A percentile compares a stretch with the other conserved stretches of the same genome.
phyloP scores from a whole-genome alignment of 2,797 vertebrate genomes.

The Rallus crepitans region DNA sequence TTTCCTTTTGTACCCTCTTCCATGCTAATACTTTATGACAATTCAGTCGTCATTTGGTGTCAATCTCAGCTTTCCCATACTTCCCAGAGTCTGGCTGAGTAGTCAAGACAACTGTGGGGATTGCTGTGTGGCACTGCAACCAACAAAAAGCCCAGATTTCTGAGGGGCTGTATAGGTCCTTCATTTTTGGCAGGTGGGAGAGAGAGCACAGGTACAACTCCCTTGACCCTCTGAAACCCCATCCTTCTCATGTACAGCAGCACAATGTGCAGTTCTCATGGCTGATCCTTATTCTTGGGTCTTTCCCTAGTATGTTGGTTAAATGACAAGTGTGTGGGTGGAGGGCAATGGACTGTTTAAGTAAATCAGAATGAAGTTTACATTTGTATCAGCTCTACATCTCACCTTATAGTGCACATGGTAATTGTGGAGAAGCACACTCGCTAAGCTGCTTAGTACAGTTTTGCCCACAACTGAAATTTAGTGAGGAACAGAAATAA shows the following conservation, averaged over 20 bases:
- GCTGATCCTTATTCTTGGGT: neutral
- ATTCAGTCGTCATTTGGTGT: neutral
- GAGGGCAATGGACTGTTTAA: neutral
- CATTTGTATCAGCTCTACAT: neutral
- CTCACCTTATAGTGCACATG: neutral
- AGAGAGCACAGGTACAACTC: neutral
- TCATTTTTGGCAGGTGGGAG: neutral
- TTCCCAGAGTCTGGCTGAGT: neutral
- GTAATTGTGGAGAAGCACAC: neutral
- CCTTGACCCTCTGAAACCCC: neutral
- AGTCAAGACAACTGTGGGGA: neutral
- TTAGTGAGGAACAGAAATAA: neutral
- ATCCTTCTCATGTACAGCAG: neutral
- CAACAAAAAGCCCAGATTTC: neutral
- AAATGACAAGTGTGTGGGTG: accelerated
- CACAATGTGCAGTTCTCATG: neutral
- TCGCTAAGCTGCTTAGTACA: neutral
- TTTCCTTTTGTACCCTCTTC: neutral
- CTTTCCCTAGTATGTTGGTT: neutral
- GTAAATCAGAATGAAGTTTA: neutral
- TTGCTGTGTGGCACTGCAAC: neutral
- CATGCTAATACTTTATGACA: neutral
- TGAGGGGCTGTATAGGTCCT: neutral
- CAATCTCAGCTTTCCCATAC: neutral
- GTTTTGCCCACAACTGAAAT: neutral